phyloP scores from a whole-genome alignment of 2,797 vertebrate genomes.

The Rhinella marina region DNA sequence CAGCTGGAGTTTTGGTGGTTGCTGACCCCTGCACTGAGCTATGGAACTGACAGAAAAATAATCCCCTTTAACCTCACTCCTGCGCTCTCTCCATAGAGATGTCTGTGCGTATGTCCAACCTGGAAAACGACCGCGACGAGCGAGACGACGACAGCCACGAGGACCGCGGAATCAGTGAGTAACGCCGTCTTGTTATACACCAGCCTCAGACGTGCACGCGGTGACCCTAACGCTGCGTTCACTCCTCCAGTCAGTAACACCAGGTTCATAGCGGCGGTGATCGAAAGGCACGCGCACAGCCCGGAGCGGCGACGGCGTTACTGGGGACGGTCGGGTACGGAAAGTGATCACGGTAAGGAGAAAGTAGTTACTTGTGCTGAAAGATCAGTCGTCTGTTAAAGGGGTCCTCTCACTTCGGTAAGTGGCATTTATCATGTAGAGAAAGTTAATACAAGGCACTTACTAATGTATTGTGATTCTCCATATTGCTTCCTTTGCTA shows the following conservation, averaged over 20 bases:
- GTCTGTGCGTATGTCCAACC: slow-evolving; percentile 98
- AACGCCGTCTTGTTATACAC: background rate
- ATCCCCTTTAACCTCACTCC: background rate
- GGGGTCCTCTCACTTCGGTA: too few species aligned
- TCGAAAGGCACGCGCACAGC: slow-evolving; percentile 95
- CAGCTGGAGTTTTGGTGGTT: too few species aligned
- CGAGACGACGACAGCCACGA: slow-evolving; percentile 96
- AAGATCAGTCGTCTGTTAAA: background rate
- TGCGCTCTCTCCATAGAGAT: slow-evolving; percentile 80
- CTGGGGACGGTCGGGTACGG: slow-evolving; percentile 96
- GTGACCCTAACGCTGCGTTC: slow-evolving; percentile 16
- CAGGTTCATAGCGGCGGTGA: slow-evolving; percentile 95
- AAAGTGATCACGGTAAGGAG: slow-evolving; percentile 95
- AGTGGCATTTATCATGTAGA: too few species aligned
- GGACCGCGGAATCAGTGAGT: slow-evolving; percentile 96
- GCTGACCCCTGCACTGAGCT: too few species aligned
- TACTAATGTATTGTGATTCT: too few species aligned
- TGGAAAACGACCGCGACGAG: slow-evolving; percentile 96
- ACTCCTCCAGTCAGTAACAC: slow-evolving; percentile 90
- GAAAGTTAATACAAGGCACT: too few species aligned
- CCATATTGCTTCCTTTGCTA: too few species aligned
- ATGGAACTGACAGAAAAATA: too few species aligned
- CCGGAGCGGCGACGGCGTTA: slow-evolving; percentile 92
- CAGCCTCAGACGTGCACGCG: fast-evolving
- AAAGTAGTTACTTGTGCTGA: background rate